Evolutionary conservation across 2,888 invertebrate genomes (phyloP).

Genomic region (Drosophila neonasuta): DNA sequence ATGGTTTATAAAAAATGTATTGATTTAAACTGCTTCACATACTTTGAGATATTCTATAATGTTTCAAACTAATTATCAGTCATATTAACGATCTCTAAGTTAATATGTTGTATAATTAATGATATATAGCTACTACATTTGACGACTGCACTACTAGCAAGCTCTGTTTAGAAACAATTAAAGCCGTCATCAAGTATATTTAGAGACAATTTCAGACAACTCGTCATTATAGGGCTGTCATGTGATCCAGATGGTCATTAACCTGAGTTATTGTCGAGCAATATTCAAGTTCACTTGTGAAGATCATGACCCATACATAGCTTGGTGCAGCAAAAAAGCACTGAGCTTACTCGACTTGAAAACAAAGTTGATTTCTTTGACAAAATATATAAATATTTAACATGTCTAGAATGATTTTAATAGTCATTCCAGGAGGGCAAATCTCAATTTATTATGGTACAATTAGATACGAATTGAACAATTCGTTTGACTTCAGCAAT

Average conservation of each 20-base stretch:
- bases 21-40: not conserved
- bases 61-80: not conserved
- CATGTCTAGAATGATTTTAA: not conserved
- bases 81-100: constrained; percentile 15
- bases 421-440: not conserved
- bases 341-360: not conserved
- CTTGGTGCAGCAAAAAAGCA: not conserved
- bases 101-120: no score
- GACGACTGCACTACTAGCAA: constrained; percentile 11
- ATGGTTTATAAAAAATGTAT: no score
- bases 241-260: constrained; percentile 1
- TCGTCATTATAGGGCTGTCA: constrained; percentile 1
- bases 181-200: constrained; percentile 2
- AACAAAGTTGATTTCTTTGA: not conserved
- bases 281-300: not conserved
- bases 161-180: not conserved
- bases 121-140: not conserved
- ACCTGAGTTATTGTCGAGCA: not conserved
- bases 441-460: not conserved
- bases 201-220: not conserved
- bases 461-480: constrained; percentile 1
- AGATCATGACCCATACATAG: not conserved
- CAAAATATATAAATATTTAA: not conserved
- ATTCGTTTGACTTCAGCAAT: constrained; percentile 15
- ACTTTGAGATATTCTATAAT: not conserved